A percentile compares a stretch with the other conserved stretches of the same genome.
Evolutionary conservation across 2,888 invertebrate genomes (phyloP).

Genomic region (Caenorhabditis panamensis): DNA sequence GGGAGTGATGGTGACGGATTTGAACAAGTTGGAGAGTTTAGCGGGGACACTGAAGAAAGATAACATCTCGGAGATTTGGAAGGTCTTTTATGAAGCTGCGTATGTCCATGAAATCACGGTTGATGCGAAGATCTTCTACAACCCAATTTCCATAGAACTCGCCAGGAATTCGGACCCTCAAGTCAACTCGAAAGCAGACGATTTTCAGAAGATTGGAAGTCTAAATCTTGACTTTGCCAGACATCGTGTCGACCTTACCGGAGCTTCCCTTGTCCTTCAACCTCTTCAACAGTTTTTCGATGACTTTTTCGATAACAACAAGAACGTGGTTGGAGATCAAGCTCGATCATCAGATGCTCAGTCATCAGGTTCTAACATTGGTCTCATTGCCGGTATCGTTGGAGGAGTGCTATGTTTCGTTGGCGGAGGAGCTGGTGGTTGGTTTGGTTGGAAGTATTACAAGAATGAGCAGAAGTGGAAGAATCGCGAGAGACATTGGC

Average conservation of each 20-base stretch:
- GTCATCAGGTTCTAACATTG: no score
- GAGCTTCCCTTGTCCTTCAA: background rate
- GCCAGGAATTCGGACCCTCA: background rate
- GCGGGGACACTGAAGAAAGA: background rate
- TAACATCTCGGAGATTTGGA: background rate
- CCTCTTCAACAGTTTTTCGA: background rate
- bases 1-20: background rate
- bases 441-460: no score
- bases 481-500: no score
- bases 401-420: no score
- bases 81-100: background rate
- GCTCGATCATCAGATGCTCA: no score
- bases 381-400: no score
- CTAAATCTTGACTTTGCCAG: background rate
- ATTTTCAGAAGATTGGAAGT: background rate
- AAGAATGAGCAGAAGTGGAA: no score
- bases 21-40: background rate
- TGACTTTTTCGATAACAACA: background rate
- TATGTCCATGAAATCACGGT: background rate
- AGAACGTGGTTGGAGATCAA: background rate
- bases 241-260: background rate
- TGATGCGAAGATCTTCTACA: background rate
- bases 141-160: background rate
- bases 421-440: no score
- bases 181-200: background rate